A percentile compares a stretch with the other conserved stretches of the same genome.
Conservation (phyloP, 2,888 invertebrate species). For the Alviniconcha strummeri region DNA sequence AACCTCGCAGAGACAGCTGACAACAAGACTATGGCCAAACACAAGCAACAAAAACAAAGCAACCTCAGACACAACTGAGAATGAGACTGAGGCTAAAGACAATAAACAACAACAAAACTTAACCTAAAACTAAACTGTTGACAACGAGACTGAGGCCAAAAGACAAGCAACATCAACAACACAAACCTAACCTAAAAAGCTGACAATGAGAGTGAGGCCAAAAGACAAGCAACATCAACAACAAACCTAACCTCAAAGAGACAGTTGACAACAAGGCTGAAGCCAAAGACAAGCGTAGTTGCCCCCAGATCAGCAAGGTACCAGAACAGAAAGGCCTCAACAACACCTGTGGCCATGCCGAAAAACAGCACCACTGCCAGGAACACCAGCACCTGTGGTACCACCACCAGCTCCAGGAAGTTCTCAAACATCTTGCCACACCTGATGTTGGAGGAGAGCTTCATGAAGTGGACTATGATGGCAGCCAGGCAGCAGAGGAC, state of each 20-base stretch:
- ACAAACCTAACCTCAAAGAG: conserved; percentile 52
- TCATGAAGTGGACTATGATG: conserved; percentile 77
- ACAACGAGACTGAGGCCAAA: too few species aligned
- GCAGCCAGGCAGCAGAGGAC: conserved; percentile 83
- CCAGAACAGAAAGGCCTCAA: conserved; percentile 90
- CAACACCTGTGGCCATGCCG: conserved; percentile 92
- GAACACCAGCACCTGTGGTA: conserved; percentile 87
- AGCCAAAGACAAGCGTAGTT: conserved; percentile 60
- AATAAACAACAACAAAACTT: too few species aligned
- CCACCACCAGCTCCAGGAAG: conserved; percentile 83
- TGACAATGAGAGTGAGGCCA: too few species aligned
- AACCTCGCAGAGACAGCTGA: too few species aligned
- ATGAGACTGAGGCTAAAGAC: too few species aligned
- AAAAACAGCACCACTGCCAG: conserved; percentile 87
- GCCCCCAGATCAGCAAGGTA: conserved; percentile 78
- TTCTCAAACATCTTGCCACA: conserved; percentile 79
- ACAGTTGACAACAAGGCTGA: conserved; percentile 62
- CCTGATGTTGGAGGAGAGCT: conserved; percentile 50
- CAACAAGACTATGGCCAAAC: too few species aligned
- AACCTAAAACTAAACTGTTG: too few species aligned
- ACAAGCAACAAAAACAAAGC: too few species aligned
- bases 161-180: too few species aligned
- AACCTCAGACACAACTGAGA: too few species aligned
- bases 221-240: too few species aligned
- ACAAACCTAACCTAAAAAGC: too few species aligned